Evolutionary conservation across 2,113 vertebrate genomes (phyloP).

Genomic region (Hystrix cristata): DNA sequence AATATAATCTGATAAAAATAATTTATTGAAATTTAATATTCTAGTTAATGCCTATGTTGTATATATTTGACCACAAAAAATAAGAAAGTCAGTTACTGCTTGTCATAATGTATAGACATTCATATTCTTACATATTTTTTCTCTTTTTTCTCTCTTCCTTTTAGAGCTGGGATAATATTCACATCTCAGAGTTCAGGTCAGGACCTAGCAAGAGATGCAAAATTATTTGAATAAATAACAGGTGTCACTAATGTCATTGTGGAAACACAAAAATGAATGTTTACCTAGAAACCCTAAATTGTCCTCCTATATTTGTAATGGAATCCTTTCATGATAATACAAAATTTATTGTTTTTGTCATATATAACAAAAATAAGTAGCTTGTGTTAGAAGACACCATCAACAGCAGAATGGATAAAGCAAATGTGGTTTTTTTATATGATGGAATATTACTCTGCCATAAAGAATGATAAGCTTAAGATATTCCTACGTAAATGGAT

Average conservation of each 20-base stretch:
- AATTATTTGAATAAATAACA: conserved; percentile 54
- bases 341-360: conserved; percentile 35
- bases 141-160: background rate
- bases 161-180: background rate
- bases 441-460: too few relatives aligned
- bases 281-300: conserved; percentile 35
- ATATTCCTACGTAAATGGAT: too few relatives aligned
- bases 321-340: background rate
- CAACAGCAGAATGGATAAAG: too few relatives aligned
- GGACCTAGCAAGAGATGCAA: background rate
- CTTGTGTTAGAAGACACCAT: background rate
- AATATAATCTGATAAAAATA: background rate
- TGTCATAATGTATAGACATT: background rate
- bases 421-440: too few relatives aligned
- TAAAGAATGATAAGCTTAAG: too few relatives aligned
- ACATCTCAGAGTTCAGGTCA: background rate
- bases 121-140: background rate
- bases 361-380: background rate
- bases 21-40: background rate
- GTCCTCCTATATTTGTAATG: conserved; percentile 5
- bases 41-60: background rate
- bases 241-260: conserved; percentile 22
- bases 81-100: background rate
- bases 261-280: conserved; percentile 32
- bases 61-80: background rate